Base-by-base conservation (phyloP, 2,113 vertebrate genomes). In the Girardinichthys multiradiatus region DNA sequence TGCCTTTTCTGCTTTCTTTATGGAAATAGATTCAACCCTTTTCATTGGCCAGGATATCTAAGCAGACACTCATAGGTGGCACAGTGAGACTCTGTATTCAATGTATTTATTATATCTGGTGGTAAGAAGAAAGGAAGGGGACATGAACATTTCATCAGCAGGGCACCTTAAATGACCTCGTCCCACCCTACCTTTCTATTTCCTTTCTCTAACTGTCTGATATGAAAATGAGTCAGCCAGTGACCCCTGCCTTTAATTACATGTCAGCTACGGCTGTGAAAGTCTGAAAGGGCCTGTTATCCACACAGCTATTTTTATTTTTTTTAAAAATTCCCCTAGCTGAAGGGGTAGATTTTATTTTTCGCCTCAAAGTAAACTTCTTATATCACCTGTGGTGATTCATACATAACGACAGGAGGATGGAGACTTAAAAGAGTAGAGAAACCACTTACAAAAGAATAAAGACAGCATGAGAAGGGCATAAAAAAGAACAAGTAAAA, bases 21-120 rank as follows among this genome's bases (percentile, higher is more conserved):
- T 92, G 92, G 90, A 91, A 93, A 94, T 94, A 54, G 72, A 90
- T 92, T 91, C 88, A 86, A 78, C 61, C 76, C 82, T 72, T 89
- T 85, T 89, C 82, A 89, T 79, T 84, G 57, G 28, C 64, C 59
- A 17, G 72, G 77, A 63, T 80, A 82, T 90, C 83, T 88, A 75
- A 68, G 69, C 68, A 2, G 68, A 76, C 83, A 84, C 57, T 35
- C 35, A 57, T 65, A 28, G 64, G 21, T 62, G 68, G 42, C 24
- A 21, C 54, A 67, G 42, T 62, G 65, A 59, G 54, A 80, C 64
- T 68, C 63, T 8, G 35, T 26, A 70, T 35, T 57, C 71, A 71
- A 74, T 89, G 89, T 89, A 80, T 89, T 77, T 83, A 71, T 88
- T 83, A 72, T 80, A 81, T 31, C 30, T 26, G 57, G 33, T 60